phyloP scores from a whole-genome alignment of 2,888 invertebrate genomes.

The Sinohyriopsis cumingii region DNA sequence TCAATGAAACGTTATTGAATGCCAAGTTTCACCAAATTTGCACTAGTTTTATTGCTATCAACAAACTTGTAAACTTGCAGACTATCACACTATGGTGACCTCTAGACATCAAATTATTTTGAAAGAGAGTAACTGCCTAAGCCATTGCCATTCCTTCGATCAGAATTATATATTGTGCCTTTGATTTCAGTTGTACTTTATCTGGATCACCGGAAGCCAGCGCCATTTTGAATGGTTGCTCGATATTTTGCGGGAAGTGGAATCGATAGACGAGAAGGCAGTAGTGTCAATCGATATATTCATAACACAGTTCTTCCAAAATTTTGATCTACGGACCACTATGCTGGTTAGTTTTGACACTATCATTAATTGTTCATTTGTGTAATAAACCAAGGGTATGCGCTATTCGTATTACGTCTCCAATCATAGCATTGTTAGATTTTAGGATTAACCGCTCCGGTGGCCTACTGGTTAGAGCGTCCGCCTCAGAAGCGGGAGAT shows the following conservation, averaged over 20 bases:
- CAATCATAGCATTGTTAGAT: no score
- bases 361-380: background rate
- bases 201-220: constrained; percentile 79
- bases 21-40: no score
- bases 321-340: constrained; percentile 79
- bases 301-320: constrained; percentile 79
- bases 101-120: background rate
- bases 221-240: constrained; percentile 80
- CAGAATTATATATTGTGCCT: constrained; percentile 1
- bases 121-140: background rate
- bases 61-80: background rate
- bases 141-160: background rate
- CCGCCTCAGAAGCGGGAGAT: no score
- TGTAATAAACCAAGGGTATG: background rate
- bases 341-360: constrained; percentile 73
- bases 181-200: constrained; percentile 76
- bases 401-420: background rate
- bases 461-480: no score
- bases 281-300: constrained; percentile 77
- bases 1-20: no score
- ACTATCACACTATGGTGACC: background rate
- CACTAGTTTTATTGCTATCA: no score
- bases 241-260: constrained; percentile 78
- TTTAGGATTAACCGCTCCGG: no score
- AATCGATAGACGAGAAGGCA: constrained; percentile 74